Conservation (phyloP, 2,113 vertebrate species). For the Henicopernis longicauda region DNA sequence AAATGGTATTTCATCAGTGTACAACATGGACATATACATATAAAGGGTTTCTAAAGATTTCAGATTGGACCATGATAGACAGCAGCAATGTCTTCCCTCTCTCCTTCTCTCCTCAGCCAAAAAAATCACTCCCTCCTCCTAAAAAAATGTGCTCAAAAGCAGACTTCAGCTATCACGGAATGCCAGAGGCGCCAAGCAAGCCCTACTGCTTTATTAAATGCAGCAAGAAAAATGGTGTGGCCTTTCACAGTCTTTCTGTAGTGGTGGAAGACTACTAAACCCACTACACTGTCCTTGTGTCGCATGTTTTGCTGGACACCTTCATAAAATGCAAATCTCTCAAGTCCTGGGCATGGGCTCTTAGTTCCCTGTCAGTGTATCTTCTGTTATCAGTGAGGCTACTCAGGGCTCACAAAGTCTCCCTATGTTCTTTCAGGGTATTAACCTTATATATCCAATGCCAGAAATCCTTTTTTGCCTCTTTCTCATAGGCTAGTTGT, state of each 20-base stretch:
- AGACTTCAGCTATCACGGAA: not conserved
- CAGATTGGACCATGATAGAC: not conserved
- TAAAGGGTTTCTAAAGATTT: not conserved
- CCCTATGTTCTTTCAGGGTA: not conserved
- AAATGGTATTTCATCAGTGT: not conserved
- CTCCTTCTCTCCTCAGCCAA: not conserved
- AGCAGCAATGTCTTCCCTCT: not conserved
- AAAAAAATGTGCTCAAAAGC: not conserved
- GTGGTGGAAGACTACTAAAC: rapidly evolving
- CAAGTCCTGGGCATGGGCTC: not conserved
- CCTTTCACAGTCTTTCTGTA: not conserved
- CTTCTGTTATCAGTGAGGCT: not conserved
- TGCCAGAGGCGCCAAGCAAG: not conserved
- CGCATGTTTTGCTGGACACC: not conserved
- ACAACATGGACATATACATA: not conserved
- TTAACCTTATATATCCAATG: not conserved
- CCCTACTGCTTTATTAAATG: not conserved
- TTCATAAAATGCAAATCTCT: not conserved
- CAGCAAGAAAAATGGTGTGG: not conserved
- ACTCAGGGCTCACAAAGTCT: not conserved
- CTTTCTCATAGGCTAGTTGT: not conserved
- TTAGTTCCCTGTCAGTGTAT: not conserved
- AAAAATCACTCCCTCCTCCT: not conserved
- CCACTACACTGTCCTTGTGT: not conserved
- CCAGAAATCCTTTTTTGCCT: not conserved